Evolutionary conservation across 2,113 vertebrate genomes (phyloP).

Genomic region (Coturnix japonica): DNA sequence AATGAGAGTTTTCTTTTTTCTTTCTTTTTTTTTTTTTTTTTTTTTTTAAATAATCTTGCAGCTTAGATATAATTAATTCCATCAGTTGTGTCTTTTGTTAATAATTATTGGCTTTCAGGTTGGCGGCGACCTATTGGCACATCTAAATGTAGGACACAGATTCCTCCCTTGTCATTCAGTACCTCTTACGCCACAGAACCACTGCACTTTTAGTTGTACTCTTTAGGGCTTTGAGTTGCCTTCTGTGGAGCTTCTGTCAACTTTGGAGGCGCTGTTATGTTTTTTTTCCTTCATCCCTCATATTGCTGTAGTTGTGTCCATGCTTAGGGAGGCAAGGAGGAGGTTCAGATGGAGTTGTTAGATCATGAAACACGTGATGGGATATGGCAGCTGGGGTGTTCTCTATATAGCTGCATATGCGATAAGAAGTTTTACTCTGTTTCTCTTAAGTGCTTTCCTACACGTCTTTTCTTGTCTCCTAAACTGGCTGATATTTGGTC

Average conservation of each 20-base stretch:
- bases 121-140: neutral
- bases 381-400: neutral
- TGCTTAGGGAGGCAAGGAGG: accelerated
- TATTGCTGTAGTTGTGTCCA: neutral
- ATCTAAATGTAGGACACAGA: neutral
- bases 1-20: neutral
- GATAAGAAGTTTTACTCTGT: neutral
- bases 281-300: neutral
- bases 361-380: neutral
- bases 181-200: neutral
- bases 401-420: neutral
- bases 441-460: neutral
- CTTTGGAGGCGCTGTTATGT: neutral
- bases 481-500: neutral
- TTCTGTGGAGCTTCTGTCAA: neutral
- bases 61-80: neutral
- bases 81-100: neutral
- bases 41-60: neutral
- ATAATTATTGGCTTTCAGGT: neutral
- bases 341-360: neutral
- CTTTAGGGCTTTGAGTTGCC: neutral
- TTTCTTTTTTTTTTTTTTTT: too few relatives aligned
- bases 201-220: neutral
- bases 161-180: neutral
- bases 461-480: neutral